A percentile compares a stretch with the other conserved stretches of the same genome.
These are phyloP conservation scores for Malurus leucopterus DNA, from an alignment of 2,797 vertebrate species.

Conservation along the genomic window DNA sequence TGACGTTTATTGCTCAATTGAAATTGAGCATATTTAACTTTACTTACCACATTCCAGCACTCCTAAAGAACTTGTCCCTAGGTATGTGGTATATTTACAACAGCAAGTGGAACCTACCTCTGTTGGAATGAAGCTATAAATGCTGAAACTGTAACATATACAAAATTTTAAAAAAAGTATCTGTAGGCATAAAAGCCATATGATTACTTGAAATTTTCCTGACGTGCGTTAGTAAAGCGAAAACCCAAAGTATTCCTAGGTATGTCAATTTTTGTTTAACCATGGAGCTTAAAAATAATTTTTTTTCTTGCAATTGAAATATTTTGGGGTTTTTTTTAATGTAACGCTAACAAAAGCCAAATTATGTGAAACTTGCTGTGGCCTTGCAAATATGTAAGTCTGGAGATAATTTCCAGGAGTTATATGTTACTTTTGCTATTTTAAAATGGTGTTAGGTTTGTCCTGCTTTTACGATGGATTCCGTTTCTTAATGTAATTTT, in stretches of 20 bases:
- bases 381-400: background rate
- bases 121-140: background rate
- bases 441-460: background rate
- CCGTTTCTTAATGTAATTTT: background rate
- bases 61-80: background rate
- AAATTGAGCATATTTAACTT: background rate
- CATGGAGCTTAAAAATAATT: background rate
- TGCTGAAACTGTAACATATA: background rate
- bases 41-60: background rate
- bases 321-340: background rate
- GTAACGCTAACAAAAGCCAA: background rate
- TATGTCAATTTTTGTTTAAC: background rate
- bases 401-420: background rate
- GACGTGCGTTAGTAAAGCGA: background rate
- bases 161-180: background rate
- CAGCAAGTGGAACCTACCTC: background rate
- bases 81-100: background rate
- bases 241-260: background rate
- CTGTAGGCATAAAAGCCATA: background rate
- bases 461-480: background rate
- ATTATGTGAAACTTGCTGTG: background rate
- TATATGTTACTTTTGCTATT: background rate
- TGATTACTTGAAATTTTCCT: background rate
- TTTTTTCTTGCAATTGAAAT: background rate
- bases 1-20: background rate